Evolutionary conservation across 2,888 invertebrate genomes (phyloP).

Genomic region (Periphyllus acericola): DNA sequence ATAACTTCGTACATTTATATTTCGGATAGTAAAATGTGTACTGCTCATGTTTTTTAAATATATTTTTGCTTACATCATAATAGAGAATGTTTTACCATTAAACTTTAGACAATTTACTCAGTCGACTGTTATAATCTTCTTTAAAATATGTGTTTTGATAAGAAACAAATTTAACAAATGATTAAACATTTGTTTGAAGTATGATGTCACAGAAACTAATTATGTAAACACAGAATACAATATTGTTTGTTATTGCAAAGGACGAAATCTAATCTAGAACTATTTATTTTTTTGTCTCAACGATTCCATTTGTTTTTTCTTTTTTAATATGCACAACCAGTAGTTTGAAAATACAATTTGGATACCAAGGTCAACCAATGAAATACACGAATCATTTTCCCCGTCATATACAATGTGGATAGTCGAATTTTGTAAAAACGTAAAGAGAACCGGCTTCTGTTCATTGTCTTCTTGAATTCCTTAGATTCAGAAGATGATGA

Average conservation of each 20-base stretch:
- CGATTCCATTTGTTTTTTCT: not conserved
- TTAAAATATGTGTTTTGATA: slow-evolving; percentile 27
- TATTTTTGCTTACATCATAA: no score
- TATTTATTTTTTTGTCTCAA: not conserved
- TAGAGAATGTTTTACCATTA: no score
- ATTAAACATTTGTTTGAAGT: slow-evolving; percentile 15
- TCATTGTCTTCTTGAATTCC: slow-evolving; percentile 55
- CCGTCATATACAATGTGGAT: not conserved
- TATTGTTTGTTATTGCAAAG: not conserved
- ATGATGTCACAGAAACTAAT: slow-evolving; percentile 5
- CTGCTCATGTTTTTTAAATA: no score
- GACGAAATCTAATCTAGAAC: not conserved
- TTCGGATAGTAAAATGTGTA: no score
- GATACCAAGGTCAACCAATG: slow-evolving; percentile 31
- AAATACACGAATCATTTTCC: slow-evolving; percentile 20
- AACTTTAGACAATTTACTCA: no score
- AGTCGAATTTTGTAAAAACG: slow-evolving; percentile 35
- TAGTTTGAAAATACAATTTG: slow-evolving; percentile 32
- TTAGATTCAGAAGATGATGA: slow-evolving; percentile 34
- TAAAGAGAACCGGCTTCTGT: slow-evolving; percentile 48
- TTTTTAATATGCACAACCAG: not conserved
- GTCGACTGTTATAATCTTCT: not conserved
- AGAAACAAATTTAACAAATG: slow-evolving; percentile 12
- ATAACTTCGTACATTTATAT: no score
- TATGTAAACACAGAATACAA: slow-evolving; percentile 1